Evolutionary conservation across 2,797 vertebrate genomes (phyloP).

Genomic region (Muscicapa striata): DNA sequence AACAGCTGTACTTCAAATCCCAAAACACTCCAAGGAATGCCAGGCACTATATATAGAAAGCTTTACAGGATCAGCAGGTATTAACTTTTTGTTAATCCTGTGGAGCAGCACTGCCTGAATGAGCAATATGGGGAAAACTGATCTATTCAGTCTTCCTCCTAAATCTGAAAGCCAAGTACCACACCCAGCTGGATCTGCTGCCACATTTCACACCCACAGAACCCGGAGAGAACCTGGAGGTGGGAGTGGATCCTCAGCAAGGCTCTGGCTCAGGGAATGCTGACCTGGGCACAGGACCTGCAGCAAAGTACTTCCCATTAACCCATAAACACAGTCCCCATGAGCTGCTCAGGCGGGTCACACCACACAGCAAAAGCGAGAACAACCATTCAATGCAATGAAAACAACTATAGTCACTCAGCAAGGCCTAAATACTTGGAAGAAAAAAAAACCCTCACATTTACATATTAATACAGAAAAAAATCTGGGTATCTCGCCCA

Average conservation of each 20-base stretch:
- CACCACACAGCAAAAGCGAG: accelerated
- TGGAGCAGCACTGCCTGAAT: background rate
- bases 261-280: accelerated
- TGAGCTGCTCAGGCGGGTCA: accelerated
- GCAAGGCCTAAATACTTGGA: background rate
- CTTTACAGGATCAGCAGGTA: slow-evolving; percentile 55
- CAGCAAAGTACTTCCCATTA: accelerated
- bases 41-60: slow-evolving; percentile 48
- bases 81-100: slow-evolving; percentile 49
- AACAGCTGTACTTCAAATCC: background rate
- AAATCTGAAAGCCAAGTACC: background rate
- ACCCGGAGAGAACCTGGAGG: accelerated
- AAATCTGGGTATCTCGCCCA: background rate
- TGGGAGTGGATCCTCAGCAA: accelerated
- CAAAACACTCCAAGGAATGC: background rate
- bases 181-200: background rate
- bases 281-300: background rate
- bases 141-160: background rate
- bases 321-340: background rate
- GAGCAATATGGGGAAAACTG: background rate
- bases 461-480: background rate
- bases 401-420: background rate
- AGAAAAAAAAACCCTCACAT: accelerated
- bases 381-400: background rate
- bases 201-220: background rate